Conservation (phyloP, 2,888 invertebrate genomes). For the Diadromus collaris region DNA sequence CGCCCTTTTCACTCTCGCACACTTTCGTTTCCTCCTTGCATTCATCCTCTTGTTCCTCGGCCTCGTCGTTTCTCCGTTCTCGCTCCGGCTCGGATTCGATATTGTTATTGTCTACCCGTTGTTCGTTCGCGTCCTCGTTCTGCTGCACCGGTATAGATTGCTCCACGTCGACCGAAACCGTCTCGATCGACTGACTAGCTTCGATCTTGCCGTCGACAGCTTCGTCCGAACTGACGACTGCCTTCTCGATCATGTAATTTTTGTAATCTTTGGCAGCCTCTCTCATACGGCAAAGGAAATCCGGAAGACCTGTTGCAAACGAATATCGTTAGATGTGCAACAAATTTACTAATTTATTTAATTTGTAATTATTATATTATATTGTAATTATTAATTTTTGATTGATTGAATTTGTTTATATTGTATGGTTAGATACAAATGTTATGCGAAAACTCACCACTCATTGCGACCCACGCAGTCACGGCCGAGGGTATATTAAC, state of each 20-base stretch:
- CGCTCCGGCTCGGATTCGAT: slow-evolving; percentile 21
- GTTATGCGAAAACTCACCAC: slow-evolving; percentile 74
- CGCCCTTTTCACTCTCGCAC: slow-evolving; percentile 58
- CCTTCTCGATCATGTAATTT: slow-evolving; percentile 77
- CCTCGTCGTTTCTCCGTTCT: slow-evolving; percentile 15
- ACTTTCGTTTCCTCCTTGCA: slow-evolving; percentile 45
- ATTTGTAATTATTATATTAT: too few relatives aligned
- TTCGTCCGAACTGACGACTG: slow-evolving; percentile 7
- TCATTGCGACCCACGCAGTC: slow-evolving; percentile 86
- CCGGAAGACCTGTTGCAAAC: slow-evolving; percentile 85
- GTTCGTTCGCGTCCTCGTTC: background rate
- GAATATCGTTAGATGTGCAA: background rate
- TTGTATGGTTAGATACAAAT: background rate
- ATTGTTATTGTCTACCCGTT: slow-evolving; percentile 26
- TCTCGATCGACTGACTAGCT: slow-evolving; percentile 9
- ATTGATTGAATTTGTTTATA: too few relatives aligned
- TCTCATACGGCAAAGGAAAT: slow-evolving; percentile 87
- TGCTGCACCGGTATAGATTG: background rate
- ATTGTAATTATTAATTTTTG: too few relatives aligned
- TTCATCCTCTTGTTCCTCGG: slow-evolving; percentile 34
- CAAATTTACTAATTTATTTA: too few relatives aligned
- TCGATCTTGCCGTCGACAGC: slow-evolving; percentile 16
- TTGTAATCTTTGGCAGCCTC: slow-evolving; percentile 86
- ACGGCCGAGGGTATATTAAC: slow-evolving; percentile 87
- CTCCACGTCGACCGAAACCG: slow-evolving; percentile 3